Evolutionary conservation across 2,888 invertebrate species (phyloP).

Genomic region (Agrochola lychnidis): DNA sequence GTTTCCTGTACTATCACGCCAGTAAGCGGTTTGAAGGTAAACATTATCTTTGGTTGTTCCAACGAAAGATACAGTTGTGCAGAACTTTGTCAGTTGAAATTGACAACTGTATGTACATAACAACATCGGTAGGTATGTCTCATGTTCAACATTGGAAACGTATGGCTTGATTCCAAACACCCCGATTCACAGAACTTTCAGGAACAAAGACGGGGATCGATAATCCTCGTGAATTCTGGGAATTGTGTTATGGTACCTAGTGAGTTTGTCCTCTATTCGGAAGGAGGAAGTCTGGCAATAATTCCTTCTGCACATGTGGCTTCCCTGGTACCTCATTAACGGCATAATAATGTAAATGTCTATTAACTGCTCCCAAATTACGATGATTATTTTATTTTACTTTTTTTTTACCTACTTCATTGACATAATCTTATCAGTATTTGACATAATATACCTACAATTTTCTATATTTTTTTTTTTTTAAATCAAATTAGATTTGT

Average conservation of each 20-base stretch:
- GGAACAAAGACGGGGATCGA: slow-evolving; percentile 16
- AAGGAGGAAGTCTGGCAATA: no score
- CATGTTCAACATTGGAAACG: slow-evolving; percentile 7
- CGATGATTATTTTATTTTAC: no score
- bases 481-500: no score
- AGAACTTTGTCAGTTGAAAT: background rate
- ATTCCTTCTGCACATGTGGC: no score
- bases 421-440: no score
- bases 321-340: no score
- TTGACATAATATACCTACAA: no score
- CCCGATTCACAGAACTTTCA: slow-evolving; percentile 27
- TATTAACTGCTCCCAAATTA: no score
- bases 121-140: background rate
- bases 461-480: no score
- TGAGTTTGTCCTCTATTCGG: background rate
- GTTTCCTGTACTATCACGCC: background rate
- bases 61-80: background rate
- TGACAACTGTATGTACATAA: background rate
- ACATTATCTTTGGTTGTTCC: background rate
- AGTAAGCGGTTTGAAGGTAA: background rate
- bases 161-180: slow-evolving; percentile 21
- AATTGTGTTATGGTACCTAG: slow-evolving; percentile 13
- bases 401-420: no score
- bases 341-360: no score
- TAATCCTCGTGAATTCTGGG: slow-evolving; percentile 28